Conservation (phyloP, 1,140 invertebrate genomes). For the Calycopis cecrops region DNA sequence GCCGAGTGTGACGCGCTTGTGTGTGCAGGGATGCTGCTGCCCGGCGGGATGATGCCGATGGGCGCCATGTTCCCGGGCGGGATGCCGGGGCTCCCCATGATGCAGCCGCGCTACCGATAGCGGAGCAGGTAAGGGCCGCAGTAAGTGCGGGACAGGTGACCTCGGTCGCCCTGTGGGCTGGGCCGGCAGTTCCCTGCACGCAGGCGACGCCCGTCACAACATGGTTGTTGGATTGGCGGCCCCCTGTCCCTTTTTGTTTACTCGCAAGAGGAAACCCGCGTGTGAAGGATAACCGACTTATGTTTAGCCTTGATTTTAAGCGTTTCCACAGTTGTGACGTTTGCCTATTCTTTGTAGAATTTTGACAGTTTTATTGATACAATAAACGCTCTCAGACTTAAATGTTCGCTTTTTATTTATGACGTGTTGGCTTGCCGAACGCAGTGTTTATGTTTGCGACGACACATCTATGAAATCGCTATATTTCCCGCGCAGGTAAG, state of each 20-base stretch:
- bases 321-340: constrained; percentile 71
- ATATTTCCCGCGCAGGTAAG: constrained; percentile 8
- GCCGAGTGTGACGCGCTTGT: constrained; percentile 25
- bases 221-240: constrained; percentile 68
- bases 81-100: constrained; percentile 46
- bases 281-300: constrained; percentile 56
- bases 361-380: constrained; percentile 67
- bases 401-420: constrained; percentile 52
- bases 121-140: constrained; percentile 29
- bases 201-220: constrained; percentile 67
- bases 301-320: constrained; percentile 58
- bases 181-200: constrained; percentile 63
- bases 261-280: constrained; percentile 23
- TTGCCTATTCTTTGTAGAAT: constrained; percentile 72
- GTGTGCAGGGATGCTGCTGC: constrained; percentile 65
- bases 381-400: constrained; percentile 69
- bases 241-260: constrained; percentile 46
- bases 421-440: constrained; percentile 29
- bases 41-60: constrained; percentile 54
- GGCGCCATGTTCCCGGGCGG: constrained; percentile 57
- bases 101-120: constrained; percentile 65
- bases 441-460: constrained; percentile 6
- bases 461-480: constrained; percentile 13
- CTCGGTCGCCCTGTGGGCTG: constrained; percentile 42
- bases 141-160: constrained; percentile 42